Evolutionary conservation across 2,113 vertebrate species (phyloP).

Genomic region (Sceloporus tristichus): DNA sequence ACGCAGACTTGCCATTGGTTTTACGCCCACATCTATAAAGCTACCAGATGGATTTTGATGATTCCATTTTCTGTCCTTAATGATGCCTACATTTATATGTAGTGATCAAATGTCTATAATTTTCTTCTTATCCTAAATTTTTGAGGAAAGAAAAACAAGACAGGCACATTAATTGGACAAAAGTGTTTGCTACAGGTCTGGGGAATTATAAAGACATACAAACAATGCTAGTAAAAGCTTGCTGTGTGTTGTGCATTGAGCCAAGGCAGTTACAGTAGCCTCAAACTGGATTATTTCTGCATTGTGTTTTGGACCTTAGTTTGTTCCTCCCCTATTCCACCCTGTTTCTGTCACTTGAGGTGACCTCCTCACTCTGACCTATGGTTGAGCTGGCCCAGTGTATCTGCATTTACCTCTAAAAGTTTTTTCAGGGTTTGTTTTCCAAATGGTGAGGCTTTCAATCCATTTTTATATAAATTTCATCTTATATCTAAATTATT

Average conservation of each 20-base stretch:
- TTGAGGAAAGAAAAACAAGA: background rate
- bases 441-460: background rate
- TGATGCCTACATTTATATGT: background rate
- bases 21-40: background rate
- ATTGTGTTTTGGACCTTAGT: too few relatives aligned
- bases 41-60: background rate
- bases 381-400: background rate
- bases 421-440: background rate
- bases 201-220: background rate
- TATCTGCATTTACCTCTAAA: background rate
- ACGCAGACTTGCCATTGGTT: background rate
- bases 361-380: background rate
- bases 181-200: constrained; percentile 4
- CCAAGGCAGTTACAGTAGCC: too few relatives aligned
- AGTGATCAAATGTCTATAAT: background rate
- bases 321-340: too few relatives aligned
- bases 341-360: background rate
- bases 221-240: too few relatives aligned
- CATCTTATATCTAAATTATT: background rate
- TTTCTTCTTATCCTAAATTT: background rate
- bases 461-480: background rate
- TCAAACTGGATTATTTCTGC: too few relatives aligned
- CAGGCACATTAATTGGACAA: background rate
- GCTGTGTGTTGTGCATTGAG: too few relatives aligned
- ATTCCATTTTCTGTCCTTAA: background rate